Base-by-base conservation (phyloP, 2,113 vertebrate species). In the Sclerurus mexicanus region DNA sequence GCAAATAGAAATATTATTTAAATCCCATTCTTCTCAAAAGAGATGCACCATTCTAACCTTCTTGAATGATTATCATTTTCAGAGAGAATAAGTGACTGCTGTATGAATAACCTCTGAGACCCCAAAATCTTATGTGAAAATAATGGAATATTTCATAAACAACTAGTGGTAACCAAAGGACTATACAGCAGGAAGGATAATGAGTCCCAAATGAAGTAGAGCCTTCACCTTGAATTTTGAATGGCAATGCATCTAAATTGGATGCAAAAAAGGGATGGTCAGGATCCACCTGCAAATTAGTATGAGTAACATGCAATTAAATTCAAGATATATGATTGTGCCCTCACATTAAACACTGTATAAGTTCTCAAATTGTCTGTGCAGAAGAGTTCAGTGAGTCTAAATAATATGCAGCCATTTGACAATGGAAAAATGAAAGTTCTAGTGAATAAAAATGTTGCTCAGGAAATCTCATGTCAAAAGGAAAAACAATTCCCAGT, bases 91-190 rank as follows among this genome's bases (percentile, higher is more conserved):
- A 68, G 6, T 56, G 37, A 69, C 44, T 4, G 5, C 7, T 62
- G 2, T 25, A 52, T 20, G 10, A 87, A 56, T 22, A 50, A 85
- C 4, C 7, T 37, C 25, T 21, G 12, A 79, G 16, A 40, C 7
- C 11, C 4, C 31, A 69, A 47, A 87, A 66, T 37, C 30, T 73
- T 68, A 14, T 11, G 4, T 53, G 39, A 40, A 12, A 85, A 53
- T 44, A 66, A 66, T 7, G 6, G 7, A 27, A 31, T 58, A 44
- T 35, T 66, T 84, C 31, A 63, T 19, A 58, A 79, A 56, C 5
- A 46, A 44, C 6, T 46, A 39, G 7, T 39, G 19, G 3, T 4
- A 74, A 69, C 2, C 0, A 1, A 6, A 44, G 14, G 12, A 62
- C 14, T 0, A 1, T 60, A 91, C 80, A 40, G 14, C 19, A 71